These are phyloP conservation scores for Rhinogobio ventralis DNA, from an alignment of 2,797 vertebrate species.

Conservation along the genomic window DNA sequence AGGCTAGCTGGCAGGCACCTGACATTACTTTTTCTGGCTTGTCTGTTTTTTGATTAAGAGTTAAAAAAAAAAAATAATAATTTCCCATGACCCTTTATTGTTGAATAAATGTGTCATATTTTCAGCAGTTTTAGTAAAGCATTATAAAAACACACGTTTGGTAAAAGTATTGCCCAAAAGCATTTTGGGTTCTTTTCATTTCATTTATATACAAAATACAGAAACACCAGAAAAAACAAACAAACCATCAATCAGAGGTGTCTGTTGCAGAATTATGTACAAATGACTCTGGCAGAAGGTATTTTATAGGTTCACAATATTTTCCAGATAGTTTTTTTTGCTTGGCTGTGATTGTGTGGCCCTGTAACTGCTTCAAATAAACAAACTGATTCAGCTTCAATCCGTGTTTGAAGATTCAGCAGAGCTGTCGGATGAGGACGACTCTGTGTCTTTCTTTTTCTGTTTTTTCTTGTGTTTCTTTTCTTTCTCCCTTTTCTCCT, in stretches of 20 bases:
- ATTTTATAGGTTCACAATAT: neutral
- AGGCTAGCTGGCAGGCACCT: no score
- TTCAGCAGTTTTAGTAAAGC: neutral
- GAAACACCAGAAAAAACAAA: conserved; percentile 10
- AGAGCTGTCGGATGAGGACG: conserved; percentile 63
- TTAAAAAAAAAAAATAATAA: neutral
- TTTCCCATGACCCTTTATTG: neutral
- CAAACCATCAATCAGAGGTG: neutral
- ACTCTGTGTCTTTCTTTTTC: conserved; percentile 72
- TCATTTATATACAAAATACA: conserved; percentile 49
- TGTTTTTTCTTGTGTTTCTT: conserved; percentile 75
- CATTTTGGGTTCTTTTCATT: neutral
- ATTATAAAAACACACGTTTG: neutral
- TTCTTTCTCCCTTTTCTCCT: conserved; percentile 80
- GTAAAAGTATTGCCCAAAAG: neutral
- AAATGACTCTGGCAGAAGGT: neutral
- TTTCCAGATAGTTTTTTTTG: neutral
- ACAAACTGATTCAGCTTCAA: conserved; percentile 55
- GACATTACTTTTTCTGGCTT: neutral
- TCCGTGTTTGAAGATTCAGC: conserved; percentile 75
- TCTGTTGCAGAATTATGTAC: conserved; percentile 14
- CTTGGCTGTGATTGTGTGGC: neutral
- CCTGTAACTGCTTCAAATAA: neutral
- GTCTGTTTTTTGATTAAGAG: neutral
- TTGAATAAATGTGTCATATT: neutral